phyloP scores from a whole-genome alignment of 2,888 invertebrate species.

The Cataglyphis cursor region DNA sequence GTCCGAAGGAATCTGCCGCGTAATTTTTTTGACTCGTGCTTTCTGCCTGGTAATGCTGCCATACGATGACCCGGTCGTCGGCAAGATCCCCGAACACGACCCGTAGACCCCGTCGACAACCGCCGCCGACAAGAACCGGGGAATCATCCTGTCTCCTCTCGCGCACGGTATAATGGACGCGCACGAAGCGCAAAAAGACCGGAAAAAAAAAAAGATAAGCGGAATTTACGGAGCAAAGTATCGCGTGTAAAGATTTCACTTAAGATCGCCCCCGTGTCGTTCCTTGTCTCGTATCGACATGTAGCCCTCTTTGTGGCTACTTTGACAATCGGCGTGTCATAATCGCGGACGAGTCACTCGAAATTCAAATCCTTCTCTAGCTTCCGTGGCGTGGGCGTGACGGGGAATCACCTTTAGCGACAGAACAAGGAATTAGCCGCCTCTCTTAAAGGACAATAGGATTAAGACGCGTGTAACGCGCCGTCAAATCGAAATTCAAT shows the following conservation, averaged over 20 bases:
- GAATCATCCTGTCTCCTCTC: constrained; percentile 51
- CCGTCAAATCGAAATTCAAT: constrained; percentile 24
- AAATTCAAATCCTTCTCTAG: constrained; percentile 75
- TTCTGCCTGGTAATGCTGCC: constrained; percentile 80
- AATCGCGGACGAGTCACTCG: constrained; percentile 50
- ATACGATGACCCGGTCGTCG: constrained; percentile 81
- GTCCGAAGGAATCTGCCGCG: constrained; percentile 84
- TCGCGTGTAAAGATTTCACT: constrained; percentile 29
- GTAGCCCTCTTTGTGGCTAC: constrained; percentile 1
- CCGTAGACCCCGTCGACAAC: constrained; percentile 71
- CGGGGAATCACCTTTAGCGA: constrained; percentile 38
- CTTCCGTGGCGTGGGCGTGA: constrained; percentile 65
- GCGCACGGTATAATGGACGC: constrained; percentile 69
- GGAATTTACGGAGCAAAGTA: not conserved
- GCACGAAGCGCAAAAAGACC: constrained; percentile 17
- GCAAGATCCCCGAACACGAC: constrained; percentile 75
- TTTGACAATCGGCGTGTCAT: constrained; percentile 35
- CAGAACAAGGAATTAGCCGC: constrained; percentile 57
- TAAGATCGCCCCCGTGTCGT: not conserved
- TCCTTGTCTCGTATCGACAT: not conserved
- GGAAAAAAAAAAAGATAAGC: not conserved
- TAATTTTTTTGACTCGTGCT: constrained; percentile 83
- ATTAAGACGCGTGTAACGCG: constrained; percentile 58
- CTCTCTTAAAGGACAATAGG: constrained; percentile 67
- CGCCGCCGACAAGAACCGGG: constrained; percentile 62